Base-by-base conservation (phyloP, 37 sponge, comb jelly and placozoan species). In the Chondrosia reniformis region DNA sequence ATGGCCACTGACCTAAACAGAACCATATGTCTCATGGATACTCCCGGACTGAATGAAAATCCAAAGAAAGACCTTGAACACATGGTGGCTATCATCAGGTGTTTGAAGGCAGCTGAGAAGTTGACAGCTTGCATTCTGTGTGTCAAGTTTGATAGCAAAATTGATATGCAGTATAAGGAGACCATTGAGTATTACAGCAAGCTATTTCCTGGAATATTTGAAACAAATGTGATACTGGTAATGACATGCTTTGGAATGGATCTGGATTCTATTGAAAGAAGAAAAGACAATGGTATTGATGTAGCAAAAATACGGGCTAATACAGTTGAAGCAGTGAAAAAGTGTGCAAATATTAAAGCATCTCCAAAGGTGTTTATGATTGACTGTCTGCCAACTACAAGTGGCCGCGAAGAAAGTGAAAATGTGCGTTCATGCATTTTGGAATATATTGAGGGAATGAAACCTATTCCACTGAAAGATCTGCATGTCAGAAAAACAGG, bases 121-220 rank as follows among this genome's bases (percentile, higher is more conserved):
- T 45, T 82, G 32, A 7, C 36, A 41, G 76, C 0, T 21, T 74
- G 42, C 45, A 40, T 74, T 4, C 44, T 74, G 10, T 37, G 37
- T 40, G 46, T 40, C 22, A 74, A 74, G 13, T 74, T 74, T 6
- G 45, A 74, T 3, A 1, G 46, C 13, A 74, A 74, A 74, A 74
- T 63, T 63, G 65, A 63, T 17, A 33, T 9, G 43, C 75, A 76
- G n/a, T 82, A 82, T 65, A 58, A 61, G 42, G 61, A 63, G 2
- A 74, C 75, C 3, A 6, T 74, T 19, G 46, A 19, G 4, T 74
- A 74, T 40, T 74, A 74, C 45, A 74, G 75, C 6, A 74, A 74
- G 9, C 45, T 74, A 2, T 6, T 74, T 30, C 75, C 75, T 4
- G 21, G 8, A 12, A 45, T 74, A 1, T 74, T 74, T 40, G 75